A percentile compares a stretch with the other conserved stretches of the same genome.
These are phyloP conservation scores for Acanthurus tractus DNA, from an alignment of 2,797 vertebrate genomes.

Conservation along the genomic window DNA sequence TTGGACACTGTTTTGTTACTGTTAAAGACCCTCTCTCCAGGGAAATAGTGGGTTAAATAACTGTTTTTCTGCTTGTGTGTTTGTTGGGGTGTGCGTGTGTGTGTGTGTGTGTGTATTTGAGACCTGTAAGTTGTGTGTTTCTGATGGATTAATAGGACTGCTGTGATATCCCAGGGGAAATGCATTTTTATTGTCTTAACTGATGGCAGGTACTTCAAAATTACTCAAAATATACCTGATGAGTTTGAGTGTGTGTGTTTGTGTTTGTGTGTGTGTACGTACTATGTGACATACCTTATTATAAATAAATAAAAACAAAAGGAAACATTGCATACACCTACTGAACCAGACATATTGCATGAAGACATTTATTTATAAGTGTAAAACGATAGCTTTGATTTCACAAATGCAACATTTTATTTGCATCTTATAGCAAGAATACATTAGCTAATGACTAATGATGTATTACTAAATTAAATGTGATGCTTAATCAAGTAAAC, in stretches of 20 bases:
- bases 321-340: not conserved
- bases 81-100: constrained; percentile 14
- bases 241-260: constrained; percentile 2
- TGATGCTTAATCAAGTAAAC: not conserved
- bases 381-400: constrained; percentile 12
- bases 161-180: constrained; percentile 55
- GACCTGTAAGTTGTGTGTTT: constrained; percentile 40
- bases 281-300: constrained; percentile 6
- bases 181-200: constrained; percentile 52
- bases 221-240: constrained; percentile 55
- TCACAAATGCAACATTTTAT: not conserved
- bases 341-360: not conserved
- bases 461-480: not conserved
- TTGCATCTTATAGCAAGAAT: not conserved
- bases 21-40: constrained; percentile 77
- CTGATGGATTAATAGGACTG: constrained; percentile 56
- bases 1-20: constrained; percentile 76
- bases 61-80: constrained; percentile 14
- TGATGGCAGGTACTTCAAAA: constrained; percentile 52
- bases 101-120: constrained; percentile 21
- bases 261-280: not conserved
- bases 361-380: not conserved
- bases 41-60: constrained; percentile 74
- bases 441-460: not conserved
- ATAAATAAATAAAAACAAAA: constrained; percentile 39